Evolutionary conservation across 2,113 vertebrate species (phyloP).

Genomic region (Entelurus aequoreus): DNA sequence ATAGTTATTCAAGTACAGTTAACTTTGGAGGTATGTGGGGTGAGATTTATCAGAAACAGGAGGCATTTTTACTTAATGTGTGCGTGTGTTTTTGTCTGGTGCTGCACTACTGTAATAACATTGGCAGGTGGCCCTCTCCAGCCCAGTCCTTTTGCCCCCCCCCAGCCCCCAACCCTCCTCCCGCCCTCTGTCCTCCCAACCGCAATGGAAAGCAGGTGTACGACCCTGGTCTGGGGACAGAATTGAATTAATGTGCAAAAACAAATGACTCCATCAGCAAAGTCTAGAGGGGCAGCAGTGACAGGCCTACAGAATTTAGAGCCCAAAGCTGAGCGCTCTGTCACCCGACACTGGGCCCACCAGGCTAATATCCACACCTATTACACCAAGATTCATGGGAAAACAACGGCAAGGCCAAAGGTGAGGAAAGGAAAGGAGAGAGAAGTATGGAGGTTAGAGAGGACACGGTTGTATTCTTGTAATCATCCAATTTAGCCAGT

Average conservation of each 20-base stretch:
- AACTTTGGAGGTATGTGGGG: slow-evolving; percentile 4
- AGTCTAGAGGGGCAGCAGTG: slow-evolving; percentile 59
- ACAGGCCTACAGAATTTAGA: slow-evolving; percentile 54
- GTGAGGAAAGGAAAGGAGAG: slow-evolving; percentile 42
- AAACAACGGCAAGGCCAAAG: slow-evolving; percentile 61
- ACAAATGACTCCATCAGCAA: slow-evolving; percentile 76
- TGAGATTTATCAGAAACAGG: slow-evolving; percentile 39
- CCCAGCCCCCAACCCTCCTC: background rate
- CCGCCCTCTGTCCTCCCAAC: slow-evolving; percentile 32
- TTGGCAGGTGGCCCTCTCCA: slow-evolving; percentile 63
- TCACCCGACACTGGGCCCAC: slow-evolving; percentile 59
- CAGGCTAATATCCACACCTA: slow-evolving; percentile 61
- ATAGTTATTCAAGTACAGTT: slow-evolving; percentile 5
- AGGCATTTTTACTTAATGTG: slow-evolving; percentile 26
- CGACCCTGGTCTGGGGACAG: slow-evolving; percentile 63
- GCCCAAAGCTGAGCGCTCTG: slow-evolving; percentile 42
- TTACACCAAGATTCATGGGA: slow-evolving; percentile 62
- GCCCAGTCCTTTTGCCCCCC: slow-evolving; percentile 25
- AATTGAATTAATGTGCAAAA: slow-evolving; percentile 77
- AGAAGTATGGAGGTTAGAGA: slow-evolving; percentile 39
- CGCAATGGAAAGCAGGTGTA: slow-evolving; percentile 75
- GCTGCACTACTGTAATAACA: slow-evolving; percentile 64
- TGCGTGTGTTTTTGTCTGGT: slow-evolving; percentile 40
- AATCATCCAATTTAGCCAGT: slow-evolving; percentile 39
- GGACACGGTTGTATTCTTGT: slow-evolving; percentile 38